These are phyloP conservation scores for Dallia pectoralis DNA, from an alignment of 2,797 vertebrate genomes.

Conservation along the genomic window DNA sequence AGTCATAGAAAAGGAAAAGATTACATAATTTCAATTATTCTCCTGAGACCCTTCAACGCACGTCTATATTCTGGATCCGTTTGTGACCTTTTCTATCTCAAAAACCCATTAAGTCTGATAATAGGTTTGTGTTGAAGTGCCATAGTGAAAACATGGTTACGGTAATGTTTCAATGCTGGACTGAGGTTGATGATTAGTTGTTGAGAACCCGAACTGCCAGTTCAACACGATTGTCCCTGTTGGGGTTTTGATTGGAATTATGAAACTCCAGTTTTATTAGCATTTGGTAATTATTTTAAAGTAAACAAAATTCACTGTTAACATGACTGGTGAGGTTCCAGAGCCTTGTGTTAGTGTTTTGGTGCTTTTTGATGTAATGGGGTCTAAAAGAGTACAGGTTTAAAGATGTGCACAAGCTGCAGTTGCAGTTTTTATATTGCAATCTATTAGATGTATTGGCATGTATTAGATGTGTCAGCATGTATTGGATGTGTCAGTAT, in stretches of 20 bases:
- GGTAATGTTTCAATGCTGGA: neutral
- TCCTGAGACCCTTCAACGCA: neutral
- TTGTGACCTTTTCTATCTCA: neutral
- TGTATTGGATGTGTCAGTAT: too few species aligned
- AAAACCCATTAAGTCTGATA: neutral
- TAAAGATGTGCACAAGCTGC: neutral
- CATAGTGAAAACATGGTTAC: neutral
- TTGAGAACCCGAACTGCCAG: neutral
- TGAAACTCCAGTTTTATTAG: neutral
- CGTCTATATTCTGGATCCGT: neutral
- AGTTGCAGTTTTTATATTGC: too few species aligned
- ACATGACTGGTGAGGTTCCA: neutral
- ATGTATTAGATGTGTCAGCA: too few species aligned
- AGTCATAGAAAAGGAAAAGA: slow-evolving; percentile 14
- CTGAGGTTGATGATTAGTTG: neutral
- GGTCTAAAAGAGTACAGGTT: neutral
- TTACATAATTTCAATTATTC: slow-evolving; percentile 1
- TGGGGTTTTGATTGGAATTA: neutral
- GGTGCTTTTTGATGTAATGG: neutral
- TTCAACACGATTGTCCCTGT: neutral
- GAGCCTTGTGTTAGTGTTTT: neutral
- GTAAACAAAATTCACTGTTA: neutral
- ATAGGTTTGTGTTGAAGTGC: neutral
- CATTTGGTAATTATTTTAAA: neutral
- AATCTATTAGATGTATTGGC: neutral